Conservation (phyloP, 2,797 vertebrate genomes). For the Eurystomus glaucurus region DNA sequence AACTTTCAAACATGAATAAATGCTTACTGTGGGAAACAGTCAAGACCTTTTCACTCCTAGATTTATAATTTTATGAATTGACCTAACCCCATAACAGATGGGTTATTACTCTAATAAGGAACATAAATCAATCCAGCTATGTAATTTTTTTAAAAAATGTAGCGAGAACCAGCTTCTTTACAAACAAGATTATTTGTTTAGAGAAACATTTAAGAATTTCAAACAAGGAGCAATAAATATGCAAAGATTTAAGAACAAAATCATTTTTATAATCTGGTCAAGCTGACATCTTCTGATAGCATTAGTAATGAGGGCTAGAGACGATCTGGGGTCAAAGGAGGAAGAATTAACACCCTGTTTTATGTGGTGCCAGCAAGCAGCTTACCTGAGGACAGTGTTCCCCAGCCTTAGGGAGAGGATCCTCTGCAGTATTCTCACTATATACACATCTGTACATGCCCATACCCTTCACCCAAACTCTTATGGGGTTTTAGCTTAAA, state of each 20-base stretch:
- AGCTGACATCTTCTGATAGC: not conserved
- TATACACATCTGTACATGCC: not conserved
- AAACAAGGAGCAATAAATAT: not conserved
- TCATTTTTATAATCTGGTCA: not conserved
- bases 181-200: not conserved
- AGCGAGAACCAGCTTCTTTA: not conserved
- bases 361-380: not conserved
- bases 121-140: slow-evolving; percentile 36
- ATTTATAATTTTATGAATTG: slow-evolving; percentile 63
- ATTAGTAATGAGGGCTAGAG: not conserved
- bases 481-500: not conserved
- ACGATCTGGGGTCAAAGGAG: not conserved
- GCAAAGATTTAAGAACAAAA: not conserved
- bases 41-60: slow-evolving; percentile 1
- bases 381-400: not conserved
- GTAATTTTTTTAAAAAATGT: not conserved
- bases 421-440: not conserved
- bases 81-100: slow-evolving; percentile 30
- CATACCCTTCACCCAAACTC: not conserved
- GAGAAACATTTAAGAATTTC: slow-evolving; percentile 34
- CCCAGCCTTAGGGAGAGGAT: not conserved
- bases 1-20: slow-evolving; percentile 36
- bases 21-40: slow-evolving; percentile 12
- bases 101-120: slow-evolving; percentile 55
- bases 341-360: not conserved